A percentile compares a stretch with the other conserved stretches of the same genome.
Evolutionary conservation across 2,888 invertebrate species (phyloP).

Genomic region (Stratiomys singularior): DNA sequence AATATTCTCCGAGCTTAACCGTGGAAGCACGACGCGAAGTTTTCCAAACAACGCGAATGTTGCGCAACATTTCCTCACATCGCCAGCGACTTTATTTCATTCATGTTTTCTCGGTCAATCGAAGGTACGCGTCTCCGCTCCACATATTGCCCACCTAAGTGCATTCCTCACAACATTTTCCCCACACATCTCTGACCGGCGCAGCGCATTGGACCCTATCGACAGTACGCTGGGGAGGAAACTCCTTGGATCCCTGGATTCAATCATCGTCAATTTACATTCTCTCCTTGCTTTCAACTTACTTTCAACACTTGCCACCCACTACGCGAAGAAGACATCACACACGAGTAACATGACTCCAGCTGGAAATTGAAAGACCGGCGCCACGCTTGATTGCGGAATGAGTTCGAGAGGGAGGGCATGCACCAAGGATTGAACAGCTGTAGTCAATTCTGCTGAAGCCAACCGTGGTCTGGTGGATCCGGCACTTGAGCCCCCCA

Average conservation of each 20-base stretch:
- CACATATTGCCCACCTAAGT: not conserved
- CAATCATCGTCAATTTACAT: not conserved
- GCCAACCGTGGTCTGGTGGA: constrained; percentile 9
- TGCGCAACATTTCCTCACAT: constrained; percentile 20
- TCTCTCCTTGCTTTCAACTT: not conserved
- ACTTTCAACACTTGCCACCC: not conserved
- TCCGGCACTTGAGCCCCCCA: not conserved
- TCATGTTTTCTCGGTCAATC: constrained; percentile 1
- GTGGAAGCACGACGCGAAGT: no score
- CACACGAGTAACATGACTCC: not conserved
- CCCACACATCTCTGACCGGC: not conserved
- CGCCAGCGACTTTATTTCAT: constrained; percentile 15
- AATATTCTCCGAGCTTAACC: no score
- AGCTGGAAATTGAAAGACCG: not conserved
- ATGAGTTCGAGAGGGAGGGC: not conserved
- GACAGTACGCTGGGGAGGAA: no score
- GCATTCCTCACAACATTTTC: not conserved
- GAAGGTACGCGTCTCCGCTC: not conserved
- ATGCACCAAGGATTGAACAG: not conserved
- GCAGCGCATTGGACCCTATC: no score
- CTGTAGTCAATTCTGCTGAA: not conserved
- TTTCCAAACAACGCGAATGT: not conserved
- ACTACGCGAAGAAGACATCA: not conserved
- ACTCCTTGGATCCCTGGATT: no score
- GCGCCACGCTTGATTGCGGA: not conserved